Conservation (phyloP, 2,113 vertebrate species). For the Capreolus pygargus region DNA sequence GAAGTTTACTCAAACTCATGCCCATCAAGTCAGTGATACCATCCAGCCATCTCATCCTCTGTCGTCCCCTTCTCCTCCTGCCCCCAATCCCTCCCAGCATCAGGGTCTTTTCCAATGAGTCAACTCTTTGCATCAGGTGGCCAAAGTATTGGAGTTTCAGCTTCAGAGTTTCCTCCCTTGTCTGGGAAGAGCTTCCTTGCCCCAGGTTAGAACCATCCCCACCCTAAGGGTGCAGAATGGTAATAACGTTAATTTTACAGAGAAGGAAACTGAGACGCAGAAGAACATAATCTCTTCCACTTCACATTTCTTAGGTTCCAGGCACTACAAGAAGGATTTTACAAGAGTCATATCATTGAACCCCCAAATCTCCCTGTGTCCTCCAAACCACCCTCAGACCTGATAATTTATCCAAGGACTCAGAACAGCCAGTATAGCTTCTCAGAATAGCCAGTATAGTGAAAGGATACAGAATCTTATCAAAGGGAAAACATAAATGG, state of each 20-base stretch:
- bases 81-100: no score
- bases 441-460: background rate
- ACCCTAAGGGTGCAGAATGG: no score
- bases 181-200: background rate
- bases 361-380: background rate
- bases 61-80: no score
- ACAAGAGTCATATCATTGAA: background rate
- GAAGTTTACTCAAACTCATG: no score
- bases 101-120: no score
- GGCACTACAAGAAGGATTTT: background rate
- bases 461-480: background rate
- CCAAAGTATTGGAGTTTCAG: no score
- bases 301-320: background rate
- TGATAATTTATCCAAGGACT: background rate
- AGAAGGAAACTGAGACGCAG: background rate
- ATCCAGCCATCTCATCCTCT: no score
- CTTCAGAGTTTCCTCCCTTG: background rate
- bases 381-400: background rate
- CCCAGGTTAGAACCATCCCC: background rate
- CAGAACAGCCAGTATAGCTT: background rate
- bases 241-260: background rate
- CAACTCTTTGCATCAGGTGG: no score
- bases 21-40: no score
- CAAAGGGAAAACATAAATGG: background rate
- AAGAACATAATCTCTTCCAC: background rate